phyloP scores from a whole-genome alignment of 1,140 invertebrate species.

The Phthorimaea operculella region DNA sequence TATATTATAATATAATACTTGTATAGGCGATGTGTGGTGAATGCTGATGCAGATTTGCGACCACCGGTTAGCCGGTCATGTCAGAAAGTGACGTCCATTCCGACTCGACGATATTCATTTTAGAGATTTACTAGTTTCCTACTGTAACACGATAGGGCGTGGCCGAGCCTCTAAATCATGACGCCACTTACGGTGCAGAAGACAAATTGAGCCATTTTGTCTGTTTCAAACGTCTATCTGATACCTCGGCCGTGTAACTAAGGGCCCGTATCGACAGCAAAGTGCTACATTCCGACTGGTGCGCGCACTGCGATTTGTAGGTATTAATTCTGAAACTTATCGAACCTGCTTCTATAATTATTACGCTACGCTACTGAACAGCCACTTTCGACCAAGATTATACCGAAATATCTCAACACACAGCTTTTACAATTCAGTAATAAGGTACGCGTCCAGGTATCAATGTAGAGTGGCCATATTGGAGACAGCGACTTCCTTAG shows the following conservation, averaged over 20 bases:
- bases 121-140: constrained; percentile 37
- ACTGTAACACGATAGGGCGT: constrained; percentile 29
- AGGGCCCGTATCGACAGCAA: background rate
- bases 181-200: constrained; percentile 31
- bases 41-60: background rate
- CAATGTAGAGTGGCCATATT: constrained; percentile 6
- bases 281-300: background rate
- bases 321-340: background rate
- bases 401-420: background rate
- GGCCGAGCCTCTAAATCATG: constrained; percentile 37
- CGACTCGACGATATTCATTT: constrained; percentile 28
- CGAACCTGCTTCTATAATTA: background rate
- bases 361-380: background rate
- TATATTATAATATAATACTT: no score
- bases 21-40: no score
- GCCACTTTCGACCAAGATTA: background rate
- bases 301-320: background rate
- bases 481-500: constrained; percentile 3
- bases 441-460: background rate
- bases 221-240: constrained; percentile 21
- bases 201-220: constrained; percentile 43
- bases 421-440: background rate
- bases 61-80: constrained; percentile 13
- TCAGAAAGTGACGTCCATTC: constrained; percentile 23
- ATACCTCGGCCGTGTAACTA: constrained; percentile 7